Base-by-base conservation (phyloP, 2,888 invertebrate species). In the Lysandra bellargus region DNA sequence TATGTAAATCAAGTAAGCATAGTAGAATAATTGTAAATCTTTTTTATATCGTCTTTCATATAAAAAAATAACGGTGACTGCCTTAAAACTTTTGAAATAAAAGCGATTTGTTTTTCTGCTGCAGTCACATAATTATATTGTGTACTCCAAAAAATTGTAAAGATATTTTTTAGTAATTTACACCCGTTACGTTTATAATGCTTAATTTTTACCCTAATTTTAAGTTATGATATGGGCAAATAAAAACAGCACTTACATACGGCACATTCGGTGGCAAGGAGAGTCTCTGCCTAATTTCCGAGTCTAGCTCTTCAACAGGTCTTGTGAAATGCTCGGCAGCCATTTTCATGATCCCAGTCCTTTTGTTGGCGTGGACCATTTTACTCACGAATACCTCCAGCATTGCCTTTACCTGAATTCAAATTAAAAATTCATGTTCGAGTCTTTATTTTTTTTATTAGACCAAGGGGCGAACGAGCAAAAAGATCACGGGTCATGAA, bases 331-430 rank as follows among this genome's bases (percentile, higher is more conserved):
- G 85, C 49, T 85, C 81, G 0, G 87, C 88, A 4, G 91, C 88
- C 78, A 88, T 87, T 78, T 83, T 87, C n/a, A 90, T 80, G 76
- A 87, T 79, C 2, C 81, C 83, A 78, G 88, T 89, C 49, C 85
- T 87, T 81, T 87, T 91, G 9, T 82, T 81, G 2, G 78, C 81
- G 33, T 81, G 82, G 0, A 85, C 81, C 84, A 88, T 87, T 83
- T 88, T 87, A 57, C 87, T 81, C 4, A 91, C 81, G 75, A 89
- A 91, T n/a, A 87, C 79, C 49, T 88, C 85, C 2, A 91, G 78
- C 87, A 91, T 85, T 6, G 90, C 89, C 82, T 83, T 85, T 4
- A 93, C 85, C 93, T 93, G 81, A 83, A 79, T 57, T n/a, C 2
- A 69, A 69, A 33, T 14, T 33, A 69, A 69, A 37, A 30, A 30